These are phyloP conservation scores for Nibea coibor DNA, from an alignment of 2,113 vertebrate genomes.

Conservation along the genomic window DNA sequence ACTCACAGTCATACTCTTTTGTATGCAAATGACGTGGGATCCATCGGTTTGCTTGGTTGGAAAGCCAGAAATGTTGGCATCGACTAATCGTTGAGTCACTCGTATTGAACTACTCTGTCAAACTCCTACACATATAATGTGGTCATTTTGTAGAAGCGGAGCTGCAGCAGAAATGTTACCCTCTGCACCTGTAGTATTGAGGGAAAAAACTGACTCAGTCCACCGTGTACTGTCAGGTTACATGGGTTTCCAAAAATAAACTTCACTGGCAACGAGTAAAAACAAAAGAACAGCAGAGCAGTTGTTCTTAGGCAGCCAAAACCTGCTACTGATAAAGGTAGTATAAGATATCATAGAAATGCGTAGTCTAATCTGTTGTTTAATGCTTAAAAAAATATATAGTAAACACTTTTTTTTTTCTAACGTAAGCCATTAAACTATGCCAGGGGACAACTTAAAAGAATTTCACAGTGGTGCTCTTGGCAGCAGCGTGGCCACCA, in stretches of 20 bases:
- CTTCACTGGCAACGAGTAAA: slow-evolving; percentile 31
- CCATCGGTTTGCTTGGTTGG: slow-evolving; percentile 38
- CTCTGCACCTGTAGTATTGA: slow-evolving; percentile 66
- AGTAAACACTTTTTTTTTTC: slow-evolving; percentile 12
- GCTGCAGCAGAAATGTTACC: slow-evolving; percentile 52
- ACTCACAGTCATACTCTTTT: slow-evolving; percentile 45
- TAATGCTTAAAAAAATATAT: slow-evolving; percentile 13
- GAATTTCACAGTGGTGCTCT: slow-evolving; percentile 34
- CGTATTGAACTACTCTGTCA: slow-evolving; percentile 62
- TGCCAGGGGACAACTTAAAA: slow-evolving; percentile 43
- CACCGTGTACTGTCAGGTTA: slow-evolving; percentile 37
- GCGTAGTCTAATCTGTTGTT: background rate
- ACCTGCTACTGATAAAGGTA: slow-evolving; percentile 21
- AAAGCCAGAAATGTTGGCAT: slow-evolving; percentile 64
- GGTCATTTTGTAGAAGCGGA: slow-evolving; percentile 46
- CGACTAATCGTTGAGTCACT: slow-evolving; percentile 74
- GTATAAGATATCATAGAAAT: slow-evolving; percentile 9
- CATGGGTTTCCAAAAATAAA: slow-evolving; percentile 67
- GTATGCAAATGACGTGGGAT: slow-evolving; percentile 66
- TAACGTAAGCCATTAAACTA: slow-evolving; percentile 14
- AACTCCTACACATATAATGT: slow-evolving; percentile 69
- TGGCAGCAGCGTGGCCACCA: slow-evolving; percentile 33
- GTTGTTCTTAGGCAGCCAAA: slow-evolving; percentile 20
- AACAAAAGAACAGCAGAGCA: slow-evolving; percentile 36
- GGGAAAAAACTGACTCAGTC: slow-evolving; percentile 64